Conservation (phyloP, 1,140 invertebrate genomes). For the Homalodisca vitripennis region DNA sequence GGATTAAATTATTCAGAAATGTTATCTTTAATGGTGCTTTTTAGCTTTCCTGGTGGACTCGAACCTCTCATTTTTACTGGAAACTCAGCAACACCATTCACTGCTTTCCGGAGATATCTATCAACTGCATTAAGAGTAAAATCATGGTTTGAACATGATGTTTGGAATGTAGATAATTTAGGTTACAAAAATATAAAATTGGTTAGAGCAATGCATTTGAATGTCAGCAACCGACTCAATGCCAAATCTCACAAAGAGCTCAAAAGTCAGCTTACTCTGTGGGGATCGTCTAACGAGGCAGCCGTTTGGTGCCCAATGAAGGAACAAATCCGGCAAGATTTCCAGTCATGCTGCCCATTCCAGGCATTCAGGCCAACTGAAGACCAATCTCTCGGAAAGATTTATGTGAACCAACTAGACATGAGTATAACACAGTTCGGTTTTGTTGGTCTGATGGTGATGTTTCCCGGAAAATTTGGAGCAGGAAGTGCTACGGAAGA, state of each 20-base stretch:
- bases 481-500: conserved; percentile 53
- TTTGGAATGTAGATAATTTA: conserved; percentile 48
- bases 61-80: conserved; percentile 62
- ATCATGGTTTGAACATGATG: conserved; percentile 54
- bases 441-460: conserved; percentile 74
- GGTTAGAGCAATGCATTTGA: conserved; percentile 51
- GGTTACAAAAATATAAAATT: conserved; percentile 49
- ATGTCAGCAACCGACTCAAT: conserved; percentile 45
- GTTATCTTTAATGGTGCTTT: conserved; percentile 58
- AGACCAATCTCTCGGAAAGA: conserved; percentile 41
- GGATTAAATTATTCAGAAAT: conserved; percentile 58
- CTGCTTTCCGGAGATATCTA: conserved; percentile 71
- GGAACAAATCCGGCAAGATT: conserved; percentile 28
- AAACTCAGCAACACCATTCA: conserved; percentile 58
- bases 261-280: conserved; percentile 31
- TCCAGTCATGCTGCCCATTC: conserved; percentile 50
- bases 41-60: conserved; percentile 60
- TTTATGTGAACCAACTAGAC: conserved; percentile 66
- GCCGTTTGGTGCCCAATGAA: conserved; percentile 39
- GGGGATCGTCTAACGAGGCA: conserved; percentile 24
- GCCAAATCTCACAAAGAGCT: conserved; percentile 37
- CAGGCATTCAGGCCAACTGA: conserved; percentile 39
- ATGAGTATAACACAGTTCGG: conserved; percentile 81
- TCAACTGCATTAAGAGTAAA: conserved; percentile 50
- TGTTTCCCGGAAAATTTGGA: conserved; percentile 65